Conservation (phyloP, 2,113 vertebrate genomes). For the Vulpes lagopus region DNA sequence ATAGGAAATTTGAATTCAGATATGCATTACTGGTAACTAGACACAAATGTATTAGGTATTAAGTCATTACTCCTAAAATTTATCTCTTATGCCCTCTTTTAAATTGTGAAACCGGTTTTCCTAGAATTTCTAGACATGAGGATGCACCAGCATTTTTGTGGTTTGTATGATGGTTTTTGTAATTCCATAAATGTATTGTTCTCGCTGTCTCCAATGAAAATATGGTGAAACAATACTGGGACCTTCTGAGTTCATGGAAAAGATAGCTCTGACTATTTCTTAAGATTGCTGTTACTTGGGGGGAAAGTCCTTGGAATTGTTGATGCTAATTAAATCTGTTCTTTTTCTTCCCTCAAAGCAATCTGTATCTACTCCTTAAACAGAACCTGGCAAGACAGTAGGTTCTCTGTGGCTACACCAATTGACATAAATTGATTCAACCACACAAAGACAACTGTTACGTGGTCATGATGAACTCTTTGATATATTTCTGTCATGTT, state of each 20-base stretch:
- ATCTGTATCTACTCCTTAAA: conserved; percentile 28
- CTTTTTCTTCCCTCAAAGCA: conserved; percentile 54
- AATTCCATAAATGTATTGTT: not conserved
- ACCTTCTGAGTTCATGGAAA: not conserved
- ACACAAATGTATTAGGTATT: not conserved
- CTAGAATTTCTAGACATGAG: conserved; percentile 19
- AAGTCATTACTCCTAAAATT: conserved; percentile 8
- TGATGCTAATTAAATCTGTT: conserved; percentile 44
- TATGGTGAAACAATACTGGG: not conserved
- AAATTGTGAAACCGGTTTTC: conserved; percentile 18
- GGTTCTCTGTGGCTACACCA: conserved; percentile 5
- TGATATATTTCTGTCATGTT: not conserved
- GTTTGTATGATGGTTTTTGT: not conserved
- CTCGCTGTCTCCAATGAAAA: not conserved
- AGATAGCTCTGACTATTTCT: conserved; percentile 37
- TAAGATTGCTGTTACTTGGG: conserved; percentile 3
- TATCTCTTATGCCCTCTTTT: conserved; percentile 35
- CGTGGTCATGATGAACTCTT: not conserved
- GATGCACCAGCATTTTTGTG: not conserved
- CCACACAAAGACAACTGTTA: not conserved
- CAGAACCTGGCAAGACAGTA: not conserved
- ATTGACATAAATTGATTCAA: not conserved
- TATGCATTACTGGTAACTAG: not conserved
- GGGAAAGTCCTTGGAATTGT: not conserved
- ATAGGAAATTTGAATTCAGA: conserved; percentile 25